Base-by-base conservation (phyloP, 2,888 invertebrate genomes). In the Drosophila macrospina region DNA sequence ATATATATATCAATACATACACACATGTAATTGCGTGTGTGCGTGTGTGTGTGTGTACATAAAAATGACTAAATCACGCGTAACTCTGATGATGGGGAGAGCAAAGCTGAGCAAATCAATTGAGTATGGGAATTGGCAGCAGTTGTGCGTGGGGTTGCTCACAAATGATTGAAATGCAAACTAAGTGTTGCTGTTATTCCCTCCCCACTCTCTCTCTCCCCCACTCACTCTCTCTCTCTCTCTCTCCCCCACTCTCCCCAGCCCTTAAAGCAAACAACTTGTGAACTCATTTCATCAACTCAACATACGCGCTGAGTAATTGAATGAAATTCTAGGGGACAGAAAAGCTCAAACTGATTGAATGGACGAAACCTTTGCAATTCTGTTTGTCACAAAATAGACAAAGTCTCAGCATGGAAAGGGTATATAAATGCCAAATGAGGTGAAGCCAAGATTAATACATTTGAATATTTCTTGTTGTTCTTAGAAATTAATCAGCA, bases 11-110 rank as follows among this genome's bases (percentile, higher is more conserved):
- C 34, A 6, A 37, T 15, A 11, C 16, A 54, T 41, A 37, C 37
- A 42, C 10, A 41, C 10, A 34, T 41, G 24, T 28, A 4, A n/a
- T n/a, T n/a, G 39, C 30, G 26, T 36, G 50, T 41, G 45, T 16
- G 45, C 36, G 44, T 51, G 16, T 45, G 57, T 28, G 47, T 32
- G 50, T 36, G 52, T 37, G 64, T 62, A 57, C 59, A 60, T 74
- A 61, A 59, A 78, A 74, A 74, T 57, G 51, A 74, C 48, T 39
- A 37, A 50, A 61, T 45, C 61, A 61, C 51, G 63, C 51, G 61
- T 59, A 57, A 57, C 78, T 62, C 60, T 15, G 13, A 26, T 37
- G 26, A 4, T 10, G 32, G 4, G 5, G 0, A n/a, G 1, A 7
- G 20, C 2, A 24, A 24, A 50, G 16, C 36, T 10, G 16, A 8